Base-by-base conservation (phyloP, 2,888 invertebrate genomes). In the Chamaedrilus cognettii region DNA sequence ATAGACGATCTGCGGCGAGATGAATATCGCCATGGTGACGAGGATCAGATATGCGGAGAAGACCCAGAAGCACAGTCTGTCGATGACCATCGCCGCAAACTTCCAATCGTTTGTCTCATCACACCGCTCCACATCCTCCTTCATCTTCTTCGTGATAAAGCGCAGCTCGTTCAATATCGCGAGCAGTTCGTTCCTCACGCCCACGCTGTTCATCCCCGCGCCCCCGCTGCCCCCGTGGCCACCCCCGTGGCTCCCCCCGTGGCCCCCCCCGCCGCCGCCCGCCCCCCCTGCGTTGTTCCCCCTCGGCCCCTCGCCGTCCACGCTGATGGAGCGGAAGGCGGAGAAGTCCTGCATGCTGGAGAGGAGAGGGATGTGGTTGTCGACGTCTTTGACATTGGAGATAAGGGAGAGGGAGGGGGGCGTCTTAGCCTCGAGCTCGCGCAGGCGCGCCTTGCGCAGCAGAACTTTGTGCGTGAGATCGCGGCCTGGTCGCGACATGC, bases 91-190 rank as follows among this genome's bases (percentile, higher is more conserved):
- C 1, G 72, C 72, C 4, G 71, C 71, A 30, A 66, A 71, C 65
- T 71, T 71, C 71, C 71, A 71, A 56, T 71, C 71, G 33, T 71
- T 71, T 23, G 67, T 70, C 57, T 70, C 71, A 30, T 71, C 71
- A 3, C 52, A 52, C 26, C 68, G 31, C 26, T 71, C 71, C 19
- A 63, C 60, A 49, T 71, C 71, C 33, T 71, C 71, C 58, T 75
- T 74, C 42, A 75, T 75, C 60, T 71, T 75, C 49, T 73, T 73
- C 26, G 75, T 75, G 59, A 75, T 75, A 66, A 72, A 75, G n/a
- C 75, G 67, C 49, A 75, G 67, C 63, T 75, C 75, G 63, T 72
- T 74, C n/a, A 75, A 67, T n/a, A 75, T 75, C 35, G 71, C 72
- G 26, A 75, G 68, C 57, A 75, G 65, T 59, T 75, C 75, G 52